Percentiles rank a stretch among this genome's conserved stretches.
phyloP scores from a whole-genome alignment of 2,113 vertebrate genomes.

The Blennius ocellaris region DNA sequence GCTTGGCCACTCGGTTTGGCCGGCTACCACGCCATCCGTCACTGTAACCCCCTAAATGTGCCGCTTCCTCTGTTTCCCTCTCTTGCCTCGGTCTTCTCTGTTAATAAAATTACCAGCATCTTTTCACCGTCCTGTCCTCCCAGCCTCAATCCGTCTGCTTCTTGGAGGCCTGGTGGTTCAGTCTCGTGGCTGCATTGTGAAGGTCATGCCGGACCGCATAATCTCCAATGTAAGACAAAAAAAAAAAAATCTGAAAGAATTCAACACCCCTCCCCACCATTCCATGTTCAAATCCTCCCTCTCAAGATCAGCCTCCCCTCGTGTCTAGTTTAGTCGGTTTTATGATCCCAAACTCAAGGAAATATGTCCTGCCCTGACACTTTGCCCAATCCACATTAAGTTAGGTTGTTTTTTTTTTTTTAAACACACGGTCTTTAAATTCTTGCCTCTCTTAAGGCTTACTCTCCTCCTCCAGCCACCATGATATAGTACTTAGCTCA shows the following conservation, averaged over 20 bases:
- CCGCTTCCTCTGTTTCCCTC: background rate
- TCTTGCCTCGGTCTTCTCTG: background rate
- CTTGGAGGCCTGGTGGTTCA: slow-evolving; percentile 42
- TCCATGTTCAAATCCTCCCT: background rate
- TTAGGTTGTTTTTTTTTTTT: slow-evolving; percentile 14
- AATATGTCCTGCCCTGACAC: slow-evolving; percentile 41
- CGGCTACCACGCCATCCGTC: slow-evolving; percentile 19
- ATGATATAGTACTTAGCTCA: slow-evolving; percentile 30
- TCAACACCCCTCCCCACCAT: slow-evolving; percentile 1
- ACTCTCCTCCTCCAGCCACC: slow-evolving; percentile 8
- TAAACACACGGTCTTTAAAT: slow-evolving; percentile 48
- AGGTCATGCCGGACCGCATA: slow-evolving; percentile 52
- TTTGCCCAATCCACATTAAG: background rate
- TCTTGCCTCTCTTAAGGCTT: slow-evolving; percentile 35
- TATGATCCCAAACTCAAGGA: slow-evolving; percentile 42
- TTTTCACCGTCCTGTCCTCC: background rate
- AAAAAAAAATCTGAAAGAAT: slow-evolving; percentile 39
- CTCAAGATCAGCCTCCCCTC: slow-evolving; percentile 3
- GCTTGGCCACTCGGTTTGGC: slow-evolving; percentile 4
- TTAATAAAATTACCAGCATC: background rate
- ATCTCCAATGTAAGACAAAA: slow-evolving; percentile 40
- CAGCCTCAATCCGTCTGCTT: background rate
- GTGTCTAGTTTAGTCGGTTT: slow-evolving; percentile 34
- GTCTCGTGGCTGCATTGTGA: slow-evolving; percentile 48
- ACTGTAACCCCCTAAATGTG: background rate